phyloP scores from a whole-genome alignment of 2,888 invertebrate species.

The Agriopis leucophaearia region DNA sequence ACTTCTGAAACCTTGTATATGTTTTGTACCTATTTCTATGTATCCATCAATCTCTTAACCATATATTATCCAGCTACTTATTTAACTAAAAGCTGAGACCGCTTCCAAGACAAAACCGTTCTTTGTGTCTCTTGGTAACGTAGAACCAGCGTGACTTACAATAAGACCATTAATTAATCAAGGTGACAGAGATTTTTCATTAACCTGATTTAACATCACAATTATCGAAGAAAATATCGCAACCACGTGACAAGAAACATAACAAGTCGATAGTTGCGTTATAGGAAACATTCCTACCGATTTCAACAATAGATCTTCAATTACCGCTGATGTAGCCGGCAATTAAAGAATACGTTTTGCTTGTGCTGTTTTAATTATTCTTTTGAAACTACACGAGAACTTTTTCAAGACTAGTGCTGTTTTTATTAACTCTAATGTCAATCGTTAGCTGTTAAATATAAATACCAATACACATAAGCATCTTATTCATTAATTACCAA shows the following conservation, averaged over 20 bases:
- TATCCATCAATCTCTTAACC: no score
- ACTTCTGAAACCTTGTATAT: no score
- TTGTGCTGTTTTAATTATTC: conserved; percentile 31
- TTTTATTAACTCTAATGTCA: not conserved
- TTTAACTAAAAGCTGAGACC: no score
- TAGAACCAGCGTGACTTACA: no score
- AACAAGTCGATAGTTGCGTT: conserved; percentile 26
- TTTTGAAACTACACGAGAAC: conserved; percentile 17
- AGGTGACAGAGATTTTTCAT: no score
- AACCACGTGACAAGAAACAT: conserved; percentile 10
- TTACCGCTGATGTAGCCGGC: conserved; percentile 46
- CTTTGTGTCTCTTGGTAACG: no score
- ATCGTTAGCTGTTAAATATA: not conserved
- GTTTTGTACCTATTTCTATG: no score
- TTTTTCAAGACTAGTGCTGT: not conserved
- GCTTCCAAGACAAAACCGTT: no score
- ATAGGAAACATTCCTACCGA: conserved; percentile 40
- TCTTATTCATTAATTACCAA: no score
- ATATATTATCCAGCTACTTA: no score
- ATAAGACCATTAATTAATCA: no score
- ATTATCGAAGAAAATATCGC: conserved; percentile 12
- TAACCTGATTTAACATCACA: not conserved
- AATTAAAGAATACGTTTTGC: conserved; percentile 48
- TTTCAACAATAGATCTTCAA: conserved; percentile 44
- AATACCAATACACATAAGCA: not conserved